Conservation (phyloP, 2,888 invertebrate species). For the Anthrax anthrax region DNA sequence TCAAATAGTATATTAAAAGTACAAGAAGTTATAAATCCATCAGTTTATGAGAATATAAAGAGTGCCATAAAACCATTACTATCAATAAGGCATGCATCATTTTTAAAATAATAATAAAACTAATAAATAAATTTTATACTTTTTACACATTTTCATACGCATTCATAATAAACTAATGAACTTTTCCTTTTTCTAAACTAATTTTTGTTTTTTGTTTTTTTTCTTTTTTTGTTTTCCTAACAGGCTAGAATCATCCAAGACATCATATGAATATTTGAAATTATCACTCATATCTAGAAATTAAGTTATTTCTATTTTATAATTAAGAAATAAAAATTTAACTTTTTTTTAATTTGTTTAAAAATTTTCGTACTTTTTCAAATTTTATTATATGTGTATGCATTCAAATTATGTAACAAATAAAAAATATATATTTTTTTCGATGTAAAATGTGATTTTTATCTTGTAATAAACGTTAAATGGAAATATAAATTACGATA, state of each 20-base stretch:
- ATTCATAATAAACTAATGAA: too few species aligned
- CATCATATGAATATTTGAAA: slow-evolving; percentile 12
- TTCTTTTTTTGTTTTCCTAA: neutral
- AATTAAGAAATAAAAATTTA: too few species aligned
- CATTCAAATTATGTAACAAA: too few species aligned
- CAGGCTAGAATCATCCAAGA: slow-evolving; percentile 11
- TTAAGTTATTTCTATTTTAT: too few species aligned
- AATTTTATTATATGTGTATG: too few species aligned
- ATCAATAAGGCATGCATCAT: slow-evolving; percentile 9
- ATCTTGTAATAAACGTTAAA: too few species aligned
- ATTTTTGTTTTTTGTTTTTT: neutral
- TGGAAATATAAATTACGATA: too few species aligned
- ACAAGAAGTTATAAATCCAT: slow-evolving; percentile 14
- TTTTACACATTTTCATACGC: neutral
- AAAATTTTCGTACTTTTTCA: too few species aligned
- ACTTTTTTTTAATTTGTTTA: too few species aligned
- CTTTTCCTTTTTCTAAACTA: neutral
- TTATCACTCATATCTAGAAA: slow-evolving; percentile 10
- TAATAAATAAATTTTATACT: neutral
- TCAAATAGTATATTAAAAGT: slow-evolving; percentile 14
- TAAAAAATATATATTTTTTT: too few species aligned
- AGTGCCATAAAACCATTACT: slow-evolving; percentile 14
- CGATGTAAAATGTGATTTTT: too few species aligned
- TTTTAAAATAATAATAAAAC: neutral
- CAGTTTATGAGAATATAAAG: slow-evolving; percentile 15